Percentiles rank a stretch among this genome's conserved stretches.
Evolutionary conservation across 2,113 vertebrate species (phyloP).

Genomic region (Egretta garzetta): DNA sequence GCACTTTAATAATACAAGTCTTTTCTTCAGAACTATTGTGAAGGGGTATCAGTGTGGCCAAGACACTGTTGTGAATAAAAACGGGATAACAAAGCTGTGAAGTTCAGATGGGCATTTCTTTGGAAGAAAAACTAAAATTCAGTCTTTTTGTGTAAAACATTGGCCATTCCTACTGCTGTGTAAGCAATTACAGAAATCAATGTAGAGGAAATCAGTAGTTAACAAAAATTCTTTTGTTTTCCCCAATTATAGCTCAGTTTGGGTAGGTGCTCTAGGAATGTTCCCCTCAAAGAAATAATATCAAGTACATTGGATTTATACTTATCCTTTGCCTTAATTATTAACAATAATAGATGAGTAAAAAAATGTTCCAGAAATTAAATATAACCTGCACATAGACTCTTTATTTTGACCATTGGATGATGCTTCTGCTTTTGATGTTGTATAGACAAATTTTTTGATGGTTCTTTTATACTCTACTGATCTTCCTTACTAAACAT

Average conservation of each 20-base stretch:
- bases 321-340: not conserved
- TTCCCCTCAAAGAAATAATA: not conserved
- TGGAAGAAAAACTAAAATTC: not conserved
- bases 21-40: not conserved
- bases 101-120: not conserved
- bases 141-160: not conserved
- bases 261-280: not conserved
- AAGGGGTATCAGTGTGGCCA: not conserved
- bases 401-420: not conserved
- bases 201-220: not conserved
- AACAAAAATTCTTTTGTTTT: not conserved
- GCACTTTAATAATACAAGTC: not conserved
- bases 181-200: not conserved
- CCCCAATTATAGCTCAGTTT: not conserved
- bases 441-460: not conserved
- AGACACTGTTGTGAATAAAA: not conserved
- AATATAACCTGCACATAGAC: not conserved
- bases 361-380: not conserved
- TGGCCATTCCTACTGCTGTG: not conserved
- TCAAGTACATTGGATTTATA: not conserved
- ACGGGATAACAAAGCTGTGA: not conserved
- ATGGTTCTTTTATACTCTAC: not conserved
- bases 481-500: not conserved
- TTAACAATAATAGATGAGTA: not conserved
- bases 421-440: not conserved